Evolutionary conservation across 2,113 vertebrate genomes (phyloP).

Genomic region (Eolophus roseicapilla): DNA sequence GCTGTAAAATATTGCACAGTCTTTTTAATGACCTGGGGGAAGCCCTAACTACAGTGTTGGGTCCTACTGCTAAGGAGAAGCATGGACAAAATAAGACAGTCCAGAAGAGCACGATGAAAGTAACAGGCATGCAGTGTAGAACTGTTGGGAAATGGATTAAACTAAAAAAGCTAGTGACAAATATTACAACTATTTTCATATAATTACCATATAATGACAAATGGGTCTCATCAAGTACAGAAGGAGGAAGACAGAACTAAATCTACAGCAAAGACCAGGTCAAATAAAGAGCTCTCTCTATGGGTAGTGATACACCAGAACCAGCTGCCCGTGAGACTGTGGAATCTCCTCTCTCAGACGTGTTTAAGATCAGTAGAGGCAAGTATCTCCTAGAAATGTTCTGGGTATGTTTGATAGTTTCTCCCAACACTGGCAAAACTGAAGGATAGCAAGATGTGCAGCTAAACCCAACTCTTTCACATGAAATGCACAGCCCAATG

Average conservation of each 20-base stretch:
- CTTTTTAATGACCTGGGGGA: neutral
- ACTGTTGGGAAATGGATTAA: neutral
- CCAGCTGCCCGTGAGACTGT: neutral
- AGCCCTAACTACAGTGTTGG: neutral
- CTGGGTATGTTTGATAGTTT: neutral
- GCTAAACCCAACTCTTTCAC: neutral
- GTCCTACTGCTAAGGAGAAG: neutral
- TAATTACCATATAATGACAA: neutral
- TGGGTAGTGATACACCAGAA: neutral
- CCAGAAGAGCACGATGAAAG: neutral
- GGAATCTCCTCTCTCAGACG: neutral
- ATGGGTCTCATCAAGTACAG: neutral
- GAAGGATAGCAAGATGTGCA: neutral
- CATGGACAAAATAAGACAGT: neutral
- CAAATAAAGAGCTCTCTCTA: neutral
- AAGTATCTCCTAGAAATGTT: neutral
- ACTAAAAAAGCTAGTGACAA: neutral
- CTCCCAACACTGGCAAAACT: neutral
- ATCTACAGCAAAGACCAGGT: neutral
- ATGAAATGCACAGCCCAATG: fast-evolving
- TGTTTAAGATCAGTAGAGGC: neutral
- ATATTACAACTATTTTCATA: neutral
- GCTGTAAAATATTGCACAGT: neutral
- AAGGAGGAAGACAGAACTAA: neutral
- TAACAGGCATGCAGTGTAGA: fast-evolving